These are phyloP conservation scores for Dasysyrphus albostriatus DNA, from an alignment of 2,888 invertebrate genomes.

Conservation along the genomic window DNA sequence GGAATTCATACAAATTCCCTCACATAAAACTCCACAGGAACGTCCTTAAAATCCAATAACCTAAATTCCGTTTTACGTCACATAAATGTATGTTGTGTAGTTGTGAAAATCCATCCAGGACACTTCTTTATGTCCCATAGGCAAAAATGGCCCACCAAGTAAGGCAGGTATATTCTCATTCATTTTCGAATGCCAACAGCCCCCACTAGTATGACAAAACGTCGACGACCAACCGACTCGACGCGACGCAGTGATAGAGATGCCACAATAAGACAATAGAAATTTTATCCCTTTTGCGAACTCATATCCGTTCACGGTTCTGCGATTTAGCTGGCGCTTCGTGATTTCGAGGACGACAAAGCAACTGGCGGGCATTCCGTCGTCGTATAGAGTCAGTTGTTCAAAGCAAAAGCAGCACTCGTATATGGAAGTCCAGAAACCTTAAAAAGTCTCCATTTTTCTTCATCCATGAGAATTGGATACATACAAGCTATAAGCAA, in stretches of 20 bases:
- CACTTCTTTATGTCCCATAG: conserved; percentile 11
- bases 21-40: conserved; percentile 24
- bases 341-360: conserved; percentile 38
- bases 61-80: conserved; percentile 64
- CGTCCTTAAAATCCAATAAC: conserved; percentile 74
- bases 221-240: neutral
- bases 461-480: conserved; percentile 1
- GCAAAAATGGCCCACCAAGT: conserved; percentile 18
- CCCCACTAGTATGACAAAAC: neutral
- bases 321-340: conserved; percentile 49
- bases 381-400: neutral
- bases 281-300: conserved; percentile 60
- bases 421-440: neutral
- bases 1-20: neutral
- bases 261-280: conserved; percentile 61
- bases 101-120: conserved; percentile 15
- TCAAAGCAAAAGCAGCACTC: neutral
- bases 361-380: neutral
- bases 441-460: conserved; percentile 16
- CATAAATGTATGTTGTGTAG: conserved; percentile 39
- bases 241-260: conserved; percentile 38
- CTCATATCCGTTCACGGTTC: conserved; percentile 64
- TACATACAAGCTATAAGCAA: neutral
- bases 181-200: conserved; percentile 13
- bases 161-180: conserved; percentile 2